Conservation (phyloP, 2,888 invertebrate species). For the Orthosia gracilis region DNA sequence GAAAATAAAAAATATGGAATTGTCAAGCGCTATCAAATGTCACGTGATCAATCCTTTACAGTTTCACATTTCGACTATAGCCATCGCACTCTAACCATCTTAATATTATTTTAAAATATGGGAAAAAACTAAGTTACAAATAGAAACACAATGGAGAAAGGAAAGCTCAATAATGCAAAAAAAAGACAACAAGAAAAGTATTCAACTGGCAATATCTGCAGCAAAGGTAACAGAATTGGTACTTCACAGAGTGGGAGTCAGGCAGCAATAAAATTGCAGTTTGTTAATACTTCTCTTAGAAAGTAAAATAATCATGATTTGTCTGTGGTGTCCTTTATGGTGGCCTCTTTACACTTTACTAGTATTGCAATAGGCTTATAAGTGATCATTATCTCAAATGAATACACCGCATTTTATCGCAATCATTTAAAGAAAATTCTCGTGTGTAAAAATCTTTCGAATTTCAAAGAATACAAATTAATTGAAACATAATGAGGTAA, state of each 20-base stretch:
- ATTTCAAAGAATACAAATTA: too few species aligned
- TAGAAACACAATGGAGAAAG: neutral
- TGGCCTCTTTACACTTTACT: neutral
- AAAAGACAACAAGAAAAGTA: slow-evolving; percentile 1
- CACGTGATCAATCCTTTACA: too few species aligned
- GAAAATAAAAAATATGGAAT: too few species aligned
- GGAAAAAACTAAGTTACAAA: neutral
- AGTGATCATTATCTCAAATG: neutral
- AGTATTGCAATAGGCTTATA: neutral
- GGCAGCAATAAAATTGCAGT: slow-evolving; percentile 16
- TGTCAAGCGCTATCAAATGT: too few species aligned
- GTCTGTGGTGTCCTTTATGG: neutral
- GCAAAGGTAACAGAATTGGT: slow-evolving; percentile 12
- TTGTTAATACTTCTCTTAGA: neutral
- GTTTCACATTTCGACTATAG: too few species aligned
- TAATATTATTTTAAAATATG: neutral
- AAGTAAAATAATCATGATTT: neutral
- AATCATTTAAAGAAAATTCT: neutral
- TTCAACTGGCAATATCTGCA: neutral
- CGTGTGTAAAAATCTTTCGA: neutral
- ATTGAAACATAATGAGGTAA: too few species aligned
- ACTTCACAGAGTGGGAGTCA: slow-evolving; percentile 6
- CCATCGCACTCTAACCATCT: too few species aligned
- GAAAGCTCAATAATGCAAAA: neutral
- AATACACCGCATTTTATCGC: neutral